phyloP scores from a whole-genome alignment of 2,888 invertebrate genomes.

The Netelia melanura region DNA sequence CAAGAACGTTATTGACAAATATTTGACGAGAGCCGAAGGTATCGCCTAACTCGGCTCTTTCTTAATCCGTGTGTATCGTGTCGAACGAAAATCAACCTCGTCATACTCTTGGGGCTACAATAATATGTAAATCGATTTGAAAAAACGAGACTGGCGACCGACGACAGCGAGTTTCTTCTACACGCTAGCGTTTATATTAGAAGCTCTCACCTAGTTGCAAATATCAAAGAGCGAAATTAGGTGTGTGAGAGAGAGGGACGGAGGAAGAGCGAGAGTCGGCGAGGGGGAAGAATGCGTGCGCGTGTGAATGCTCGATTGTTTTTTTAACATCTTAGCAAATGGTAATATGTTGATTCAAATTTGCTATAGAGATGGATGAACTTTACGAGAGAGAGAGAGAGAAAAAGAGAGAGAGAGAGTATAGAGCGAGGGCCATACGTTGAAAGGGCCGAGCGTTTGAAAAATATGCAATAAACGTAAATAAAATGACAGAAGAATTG shows the following conservation, averaged over 20 bases:
- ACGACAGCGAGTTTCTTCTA: slow-evolving; percentile 13
- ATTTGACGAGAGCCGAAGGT: slow-evolving; percentile 1
- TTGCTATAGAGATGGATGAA: neutral
- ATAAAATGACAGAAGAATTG: neutral
- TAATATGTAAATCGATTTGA: neutral
- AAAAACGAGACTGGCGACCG: neutral
- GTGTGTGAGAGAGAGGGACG: slow-evolving; percentile 29
- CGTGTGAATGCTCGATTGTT: neutral
- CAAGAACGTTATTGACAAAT: slow-evolving; percentile 22
- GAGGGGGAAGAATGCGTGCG: neutral
- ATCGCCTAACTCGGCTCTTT: too few relatives aligned
- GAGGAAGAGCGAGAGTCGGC: neutral
- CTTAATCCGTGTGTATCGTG: slow-evolving; percentile 1
- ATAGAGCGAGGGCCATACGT: slow-evolving; percentile 13
- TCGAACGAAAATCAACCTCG: neutral
- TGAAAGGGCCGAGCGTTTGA: neutral
- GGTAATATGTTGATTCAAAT: slow-evolving; percentile 66
- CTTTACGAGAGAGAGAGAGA: neutral
- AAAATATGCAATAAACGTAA: neutral
- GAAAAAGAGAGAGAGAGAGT: slow-evolving; percentile 10
- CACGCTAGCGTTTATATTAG: neutral
- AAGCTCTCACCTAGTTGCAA: slow-evolving; percentile 41
- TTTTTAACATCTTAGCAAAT: slow-evolving; percentile 60
- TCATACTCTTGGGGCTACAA: too few relatives aligned
- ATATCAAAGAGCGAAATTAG: slow-evolving; percentile 17